Conservation (phyloP, 1,140 invertebrate species). For the Agrypnia vestita region DNA sequence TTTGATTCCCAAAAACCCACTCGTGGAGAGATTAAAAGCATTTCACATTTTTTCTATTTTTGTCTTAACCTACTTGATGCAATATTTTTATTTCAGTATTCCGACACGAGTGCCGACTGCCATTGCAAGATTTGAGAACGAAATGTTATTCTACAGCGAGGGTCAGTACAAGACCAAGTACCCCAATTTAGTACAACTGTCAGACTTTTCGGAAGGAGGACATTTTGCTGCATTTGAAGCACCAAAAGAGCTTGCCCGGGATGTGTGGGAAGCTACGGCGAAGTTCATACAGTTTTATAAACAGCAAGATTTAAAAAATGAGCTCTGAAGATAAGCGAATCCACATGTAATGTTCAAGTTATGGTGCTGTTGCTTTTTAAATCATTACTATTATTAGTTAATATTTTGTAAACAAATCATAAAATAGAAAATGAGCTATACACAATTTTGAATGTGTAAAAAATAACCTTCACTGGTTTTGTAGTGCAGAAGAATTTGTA, state of each 20-base stretch:
- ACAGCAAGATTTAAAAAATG: conserved; percentile 1
- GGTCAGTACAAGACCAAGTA: conserved; percentile 71
- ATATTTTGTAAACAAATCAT: no score
- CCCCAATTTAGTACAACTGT: conserved; percentile 74
- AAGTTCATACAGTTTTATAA: not conserved
- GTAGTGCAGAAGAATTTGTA: no score
- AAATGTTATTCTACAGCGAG: conserved; percentile 72
- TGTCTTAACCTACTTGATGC: no score
- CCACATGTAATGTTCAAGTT: not conserved
- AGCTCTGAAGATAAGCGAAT: not conserved
- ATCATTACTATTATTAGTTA: no score
- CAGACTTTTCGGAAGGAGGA: conserved; percentile 76
- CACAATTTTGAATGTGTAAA: no score
- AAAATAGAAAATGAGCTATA: no score
- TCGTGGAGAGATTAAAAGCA: no score
- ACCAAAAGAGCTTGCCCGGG: conserved; percentile 72
- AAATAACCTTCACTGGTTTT: no score
- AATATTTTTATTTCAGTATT: conserved; percentile 10
- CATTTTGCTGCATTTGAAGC: conserved; percentile 87
- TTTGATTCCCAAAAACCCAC: no score
- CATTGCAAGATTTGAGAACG: conserved; percentile 76
- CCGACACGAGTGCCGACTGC: conserved; percentile 70
- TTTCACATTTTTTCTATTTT: no score
- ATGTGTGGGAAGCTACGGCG: not conserved
- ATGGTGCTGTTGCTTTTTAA: no score